A percentile compares a stretch with the other conserved stretches of the same genome.
phyloP scores from a whole-genome alignment of 1,140 invertebrate species.

The Diplogasteroides magnus region DNA sequence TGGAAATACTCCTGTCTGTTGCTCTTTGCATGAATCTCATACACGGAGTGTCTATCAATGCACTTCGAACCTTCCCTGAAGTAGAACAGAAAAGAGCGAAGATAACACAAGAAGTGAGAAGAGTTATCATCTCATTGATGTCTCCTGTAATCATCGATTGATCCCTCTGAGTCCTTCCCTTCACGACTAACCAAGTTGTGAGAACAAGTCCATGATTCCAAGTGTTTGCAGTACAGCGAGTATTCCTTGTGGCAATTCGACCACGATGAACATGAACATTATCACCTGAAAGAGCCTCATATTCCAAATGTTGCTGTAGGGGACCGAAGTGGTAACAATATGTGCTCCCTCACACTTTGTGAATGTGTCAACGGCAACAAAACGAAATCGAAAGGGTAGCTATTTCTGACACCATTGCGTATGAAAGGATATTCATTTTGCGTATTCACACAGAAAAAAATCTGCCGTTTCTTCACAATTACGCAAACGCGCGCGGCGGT shows the following conservation, averaged over 20 bases:
- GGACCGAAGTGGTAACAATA: not conserved
- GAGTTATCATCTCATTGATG: constrained; percentile 42
- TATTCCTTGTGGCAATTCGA: constrained; percentile 44
- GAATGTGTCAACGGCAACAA: too few species aligned
- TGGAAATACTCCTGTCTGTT: too few species aligned
- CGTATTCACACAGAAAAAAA: too few species aligned
- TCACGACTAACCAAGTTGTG: too few species aligned
- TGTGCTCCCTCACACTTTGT: not conserved
- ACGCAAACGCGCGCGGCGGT: too few species aligned
- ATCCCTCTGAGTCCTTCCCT: too few species aligned
- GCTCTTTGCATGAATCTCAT: not conserved
- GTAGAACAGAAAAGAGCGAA: constrained; percentile 41
- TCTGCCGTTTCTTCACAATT: too few species aligned
- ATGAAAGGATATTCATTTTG: too few species aligned
- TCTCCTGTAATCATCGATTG: constrained; percentile 33
- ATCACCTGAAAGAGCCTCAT: constrained; percentile 35
- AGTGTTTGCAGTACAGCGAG: constrained; percentile 32
- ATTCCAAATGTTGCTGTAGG: not conserved
- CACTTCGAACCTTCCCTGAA: not conserved
- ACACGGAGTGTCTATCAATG: not conserved
- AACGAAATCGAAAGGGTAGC: not conserved
- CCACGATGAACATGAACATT: constrained; percentile 45
- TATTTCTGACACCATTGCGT: too few species aligned
- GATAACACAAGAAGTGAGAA: constrained; percentile 45
- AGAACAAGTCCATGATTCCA: constrained; percentile 14